Evolutionary conservation across 2,113 vertebrate genomes (phyloP), one percentile per base, ranked within the genome.

Genomic region (Chauna torquata): DNA sequence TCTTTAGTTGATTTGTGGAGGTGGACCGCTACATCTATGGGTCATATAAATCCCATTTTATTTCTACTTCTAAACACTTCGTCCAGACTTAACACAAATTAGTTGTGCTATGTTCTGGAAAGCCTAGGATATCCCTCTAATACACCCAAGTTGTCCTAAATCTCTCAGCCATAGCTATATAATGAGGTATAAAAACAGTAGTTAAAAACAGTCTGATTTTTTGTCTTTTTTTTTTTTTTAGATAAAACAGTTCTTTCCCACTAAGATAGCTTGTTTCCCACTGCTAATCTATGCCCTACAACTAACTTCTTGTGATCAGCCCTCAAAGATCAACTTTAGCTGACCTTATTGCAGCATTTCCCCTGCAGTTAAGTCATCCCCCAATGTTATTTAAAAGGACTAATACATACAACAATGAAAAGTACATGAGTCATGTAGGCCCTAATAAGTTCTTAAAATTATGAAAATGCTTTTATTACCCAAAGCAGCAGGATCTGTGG

Each of bases 401-500:
- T 75, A 75, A 74, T 49, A 75, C 9, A 32, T 22, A 24, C 42
- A 92, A 68, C 65, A 88, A 42, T 69, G 54, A 93, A 92, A 92
- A 94, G 91, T 44, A 77, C 65, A 62, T 4, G 38, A 92, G 42
- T 61, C 62, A 45, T 20, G 4, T 76, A 57, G 20, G 28, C 47
- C 47, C 74, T 81, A 68, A 3, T 42, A 77, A 87, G 5, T n/a
- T 34, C 44, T 86, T 64, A 76, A 71, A 55, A 70, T 77, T 65
- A 74, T 17, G 49, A 55, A 77, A 86, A 74, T n/a, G 40, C 58
- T 90, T 82, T 68, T 78, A 84, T 84, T 74, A 74, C 42, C 24
- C 78, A 92, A 88, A 91, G 64, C 50, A 91, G 83, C 22, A 89
- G 30, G 61, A 91, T 70, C 80, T 49, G 38, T 42, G 55, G 42